phyloP scores from a whole-genome alignment of 2,797 vertebrate genomes.

The Phylloscopus collybita region DNA sequence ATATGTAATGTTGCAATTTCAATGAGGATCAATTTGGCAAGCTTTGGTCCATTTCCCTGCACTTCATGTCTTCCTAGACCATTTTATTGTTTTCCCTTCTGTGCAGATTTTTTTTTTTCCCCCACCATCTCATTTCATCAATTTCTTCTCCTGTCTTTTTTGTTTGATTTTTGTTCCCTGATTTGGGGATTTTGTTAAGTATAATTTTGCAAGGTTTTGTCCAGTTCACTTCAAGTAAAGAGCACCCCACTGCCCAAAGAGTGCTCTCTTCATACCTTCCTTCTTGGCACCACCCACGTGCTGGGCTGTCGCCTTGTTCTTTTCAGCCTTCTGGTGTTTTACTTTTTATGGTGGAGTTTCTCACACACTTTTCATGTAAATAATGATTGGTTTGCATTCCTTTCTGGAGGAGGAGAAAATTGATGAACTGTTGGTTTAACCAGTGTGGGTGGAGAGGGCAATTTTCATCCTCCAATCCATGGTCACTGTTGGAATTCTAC shows the following conservation, averaged over 20 bases:
- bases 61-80: too few relatives aligned
- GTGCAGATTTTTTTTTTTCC: not conserved
- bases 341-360: too few relatives aligned
- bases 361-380: too few relatives aligned
- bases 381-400: too few relatives aligned
- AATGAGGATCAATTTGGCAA: not conserved
- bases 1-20: not conserved
- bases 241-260: not conserved
- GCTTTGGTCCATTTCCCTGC: too few relatives aligned
- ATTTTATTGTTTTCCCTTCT: fast-evolving
- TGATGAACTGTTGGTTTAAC: too few relatives aligned
- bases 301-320: not conserved
- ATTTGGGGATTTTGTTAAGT: not conserved
- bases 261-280: not conserved
- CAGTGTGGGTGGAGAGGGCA: too few relatives aligned
- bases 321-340: too few relatives aligned
- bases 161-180: fast-evolving
- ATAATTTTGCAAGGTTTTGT: not conserved
- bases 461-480: too few relatives aligned
- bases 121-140: not conserved
- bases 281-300: not conserved
- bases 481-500: too few relatives aligned
- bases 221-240: not conserved
- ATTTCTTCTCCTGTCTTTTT: not conserved
- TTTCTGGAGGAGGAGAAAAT: too few relatives aligned